Evolutionary conservation across 2,113 vertebrate species (phyloP).

Genomic region (Hipposideros armiger): DNA sequence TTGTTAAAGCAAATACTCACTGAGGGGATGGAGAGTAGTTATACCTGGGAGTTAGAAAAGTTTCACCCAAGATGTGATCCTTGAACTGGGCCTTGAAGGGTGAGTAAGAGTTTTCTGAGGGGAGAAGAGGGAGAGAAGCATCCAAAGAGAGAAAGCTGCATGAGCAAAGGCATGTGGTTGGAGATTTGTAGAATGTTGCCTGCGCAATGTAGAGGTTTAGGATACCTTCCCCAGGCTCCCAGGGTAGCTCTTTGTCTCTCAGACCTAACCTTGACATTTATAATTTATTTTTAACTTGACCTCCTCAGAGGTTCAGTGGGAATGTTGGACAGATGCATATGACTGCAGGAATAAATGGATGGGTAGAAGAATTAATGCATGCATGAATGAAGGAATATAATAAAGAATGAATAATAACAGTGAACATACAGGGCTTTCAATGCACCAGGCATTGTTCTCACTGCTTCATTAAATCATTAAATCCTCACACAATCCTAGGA

Average conservation of each 20-base stretch:
- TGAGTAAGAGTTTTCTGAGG: not conserved
- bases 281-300: constrained; percentile 54
- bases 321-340: not conserved
- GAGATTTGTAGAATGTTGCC: not conserved
- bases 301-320: not conserved
- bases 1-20: constrained; percentile 19
- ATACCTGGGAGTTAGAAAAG: not conserved
- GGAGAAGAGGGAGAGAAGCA: not conserved
- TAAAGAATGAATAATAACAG: constrained; percentile 54
- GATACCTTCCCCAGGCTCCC: not conserved
- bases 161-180: not conserved
- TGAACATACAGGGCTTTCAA: not conserved
- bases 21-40: not conserved
- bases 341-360: constrained; percentile 31
- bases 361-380: constrained; percentile 27
- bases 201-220: not conserved
- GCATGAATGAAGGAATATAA: constrained; percentile 37
- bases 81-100: constrained; percentile 32
- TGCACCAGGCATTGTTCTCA: constrained; percentile 47
- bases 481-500: constrained; percentile 54
- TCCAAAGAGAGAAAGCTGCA: not conserved
- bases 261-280: constrained; percentile 20
- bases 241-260: constrained; percentile 14
- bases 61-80: not conserved
- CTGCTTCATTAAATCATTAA: constrained; percentile 69